Conservation (phyloP, 2,113 vertebrate species). For the Pollachius pollachius region DNA sequence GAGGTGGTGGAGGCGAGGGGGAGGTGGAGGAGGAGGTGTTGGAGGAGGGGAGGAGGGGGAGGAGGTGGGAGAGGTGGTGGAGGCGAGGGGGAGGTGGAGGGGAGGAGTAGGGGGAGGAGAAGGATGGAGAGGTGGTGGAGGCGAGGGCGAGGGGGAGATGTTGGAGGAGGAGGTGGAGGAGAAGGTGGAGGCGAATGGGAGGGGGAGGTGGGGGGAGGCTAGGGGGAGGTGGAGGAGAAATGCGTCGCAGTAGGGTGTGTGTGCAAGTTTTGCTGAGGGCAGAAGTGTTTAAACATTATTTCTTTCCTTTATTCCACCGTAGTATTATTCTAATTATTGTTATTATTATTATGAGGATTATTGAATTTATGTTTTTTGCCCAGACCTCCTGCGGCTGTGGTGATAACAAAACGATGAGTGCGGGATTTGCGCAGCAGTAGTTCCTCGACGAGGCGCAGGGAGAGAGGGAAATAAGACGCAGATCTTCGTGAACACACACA, state of each 20-base stretch:
- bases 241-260: too few species aligned
- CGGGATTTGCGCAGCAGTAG: slow-evolving; percentile 33
- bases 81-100: too few species aligned
- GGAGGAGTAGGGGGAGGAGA: too few species aligned
- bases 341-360: too few species aligned
- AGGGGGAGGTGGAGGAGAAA: neutral
- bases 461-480: slow-evolving; percentile 52
- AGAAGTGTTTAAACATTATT: slow-evolving; percentile 28
- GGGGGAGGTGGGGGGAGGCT: neutral
- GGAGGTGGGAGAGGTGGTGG: too few species aligned
- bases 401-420: slow-evolving; percentile 59
- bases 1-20: too few species aligned
- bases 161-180: slow-evolving; percentile 25
- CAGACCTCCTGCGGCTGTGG: slow-evolving; percentile 53
- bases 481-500: slow-evolving; percentile 7
- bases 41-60: too few species aligned
- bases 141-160: slow-evolving; percentile 34
- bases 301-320: neutral
- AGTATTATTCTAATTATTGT: slow-evolving; percentile 10
- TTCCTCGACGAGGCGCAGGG: slow-evolving; percentile 46
- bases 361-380: neutral
- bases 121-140: too few species aligned
- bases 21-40: too few species aligned
- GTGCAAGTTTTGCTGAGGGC: slow-evolving; percentile 10
- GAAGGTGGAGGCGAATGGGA: slow-evolving; percentile 26